These are phyloP conservation scores for Ennomos erosarius DNA, from an alignment of 2,888 invertebrate genomes.

Conservation along the genomic window DNA sequence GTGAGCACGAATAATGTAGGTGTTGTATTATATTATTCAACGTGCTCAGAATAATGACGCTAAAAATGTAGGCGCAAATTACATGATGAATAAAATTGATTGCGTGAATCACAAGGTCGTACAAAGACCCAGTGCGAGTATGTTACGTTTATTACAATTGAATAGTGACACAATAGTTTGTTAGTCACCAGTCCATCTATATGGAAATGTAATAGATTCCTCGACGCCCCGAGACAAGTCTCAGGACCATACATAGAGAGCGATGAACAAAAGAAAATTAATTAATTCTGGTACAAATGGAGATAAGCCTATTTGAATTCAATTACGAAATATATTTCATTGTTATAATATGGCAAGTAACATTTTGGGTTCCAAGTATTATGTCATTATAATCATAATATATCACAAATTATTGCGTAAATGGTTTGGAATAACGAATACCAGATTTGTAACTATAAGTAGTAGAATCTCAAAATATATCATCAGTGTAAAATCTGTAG, in stretches of 20 bases:
- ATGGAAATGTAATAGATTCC: conserved; percentile 31
- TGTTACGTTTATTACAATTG: conserved; percentile 59
- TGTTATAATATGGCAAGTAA: conserved; percentile 9
- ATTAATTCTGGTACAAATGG: conserved; percentile 28
- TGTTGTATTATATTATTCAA: neutral
- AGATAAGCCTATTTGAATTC: conserved; percentile 32
- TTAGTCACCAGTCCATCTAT: conserved; percentile 46
- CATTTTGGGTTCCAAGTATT: conserved; percentile 22
- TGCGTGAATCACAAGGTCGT: conserved; percentile 50
- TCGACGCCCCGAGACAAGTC: conserved; percentile 20
- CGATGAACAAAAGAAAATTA: conserved; percentile 37
- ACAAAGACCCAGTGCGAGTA: conserved; percentile 43
- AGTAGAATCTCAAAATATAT: too few species aligned
- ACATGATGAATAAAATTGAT: conserved; percentile 26
- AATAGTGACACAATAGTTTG: conserved; percentile 52
- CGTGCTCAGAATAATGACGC: conserved; percentile 8
- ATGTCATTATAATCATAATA: too few species aligned
- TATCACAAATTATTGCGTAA: neutral
- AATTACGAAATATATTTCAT: conserved; percentile 30
- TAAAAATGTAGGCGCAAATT: conserved; percentile 28
- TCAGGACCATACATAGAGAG: conserved; percentile 20
- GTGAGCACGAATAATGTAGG: conserved; percentile 4
- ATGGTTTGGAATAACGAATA: too few species aligned
- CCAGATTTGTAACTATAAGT: too few species aligned
- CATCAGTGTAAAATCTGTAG: too few species aligned